Conservation (phyloP, 1,140 invertebrate genomes). For the Brachionus asplanchnoidis region DNA sequence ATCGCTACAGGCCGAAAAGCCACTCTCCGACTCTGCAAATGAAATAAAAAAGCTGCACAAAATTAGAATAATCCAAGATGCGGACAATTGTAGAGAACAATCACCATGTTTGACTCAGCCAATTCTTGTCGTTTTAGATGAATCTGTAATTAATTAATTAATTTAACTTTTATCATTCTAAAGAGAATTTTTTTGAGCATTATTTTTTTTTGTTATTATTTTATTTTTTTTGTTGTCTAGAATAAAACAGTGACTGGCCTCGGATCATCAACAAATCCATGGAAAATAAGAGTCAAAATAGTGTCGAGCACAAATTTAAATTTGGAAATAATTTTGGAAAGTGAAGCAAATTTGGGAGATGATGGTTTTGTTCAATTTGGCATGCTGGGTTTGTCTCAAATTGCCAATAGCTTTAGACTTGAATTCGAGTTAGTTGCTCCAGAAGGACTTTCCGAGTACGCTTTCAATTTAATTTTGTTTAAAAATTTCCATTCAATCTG, state of each 20-base stretch:
- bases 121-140: not conserved
- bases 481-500: not conserved
- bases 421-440: not conserved
- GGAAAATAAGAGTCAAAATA: not conserved
- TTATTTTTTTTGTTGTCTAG: not conserved
- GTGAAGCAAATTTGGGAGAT: not conserved
- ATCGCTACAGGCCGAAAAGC: not conserved
- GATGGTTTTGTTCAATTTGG: conserved; percentile 25
- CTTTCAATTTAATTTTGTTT: not conserved
- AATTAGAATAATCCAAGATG: not conserved
- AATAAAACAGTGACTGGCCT: not conserved
- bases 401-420: not conserved
- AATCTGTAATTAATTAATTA: not conserved
- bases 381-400: not conserved
- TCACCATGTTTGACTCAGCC: conserved; percentile 32
- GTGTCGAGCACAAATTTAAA: not conserved
- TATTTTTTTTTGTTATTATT: not conserved
- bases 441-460: not conserved
- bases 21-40: not conserved
- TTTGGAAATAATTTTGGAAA: not conserved
- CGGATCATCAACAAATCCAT: not conserved
- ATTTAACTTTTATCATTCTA: no score
- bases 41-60: conserved; percentile 17
- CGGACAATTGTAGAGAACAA: conserved; percentile 3
- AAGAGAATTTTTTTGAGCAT: not conserved